Evolutionary conservation across 2,888 invertebrate species (phyloP), one percentile per base, ranked within the genome.

Genomic region (Chaetogeoica ovagalla): DNA sequence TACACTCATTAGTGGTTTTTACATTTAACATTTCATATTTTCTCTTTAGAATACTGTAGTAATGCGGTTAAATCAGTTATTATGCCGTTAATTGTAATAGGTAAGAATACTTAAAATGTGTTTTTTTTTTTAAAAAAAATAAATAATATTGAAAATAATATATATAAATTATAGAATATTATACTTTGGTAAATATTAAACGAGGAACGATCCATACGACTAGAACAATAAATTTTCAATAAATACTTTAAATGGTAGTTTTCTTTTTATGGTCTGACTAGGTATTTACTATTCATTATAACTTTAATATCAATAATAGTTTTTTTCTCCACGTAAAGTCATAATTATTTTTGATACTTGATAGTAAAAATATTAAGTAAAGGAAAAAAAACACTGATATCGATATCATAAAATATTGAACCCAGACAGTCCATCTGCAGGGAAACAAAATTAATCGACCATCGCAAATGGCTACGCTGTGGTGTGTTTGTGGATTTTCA

Each of bases 251-350:
- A 15, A 1, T 13, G 1, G 3, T 48, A 13, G 43, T 63, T 30
- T 11, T 39, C n/a, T 63, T 39, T 43, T 3, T 15, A 9, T 21
- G 37, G 17, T 19, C n/a, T 21, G 21, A 15, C 15, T 69, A 13
- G 15, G 48, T 52, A 68, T 68, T 68, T n/a, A n/a, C n/a, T n/a
- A n/a, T n/a, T n/a, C n/a, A n/a, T 13, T 65, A 65, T 23, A 68
- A 17, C 4, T 52, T 23, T 19, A 17, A 9, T 48, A 52, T 43
- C 43, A 43, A 43, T 43, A 43, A 43, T 9, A 43, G 9, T 43
- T 30, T 30, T n/a, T 30, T 30, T 2, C 30, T 30, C 30, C 2
- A 30, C 30, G 30, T 30, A 30, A 30, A 30, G 30, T 30, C 30
- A 43, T 39, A 4, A 39, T 7, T 43, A 69, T 69, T 55, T 69